Evolutionary conservation across 2,113 vertebrate species (phyloP), one percentile per base, ranked within the genome.

Genomic region (Crotalus horridus): DNA sequence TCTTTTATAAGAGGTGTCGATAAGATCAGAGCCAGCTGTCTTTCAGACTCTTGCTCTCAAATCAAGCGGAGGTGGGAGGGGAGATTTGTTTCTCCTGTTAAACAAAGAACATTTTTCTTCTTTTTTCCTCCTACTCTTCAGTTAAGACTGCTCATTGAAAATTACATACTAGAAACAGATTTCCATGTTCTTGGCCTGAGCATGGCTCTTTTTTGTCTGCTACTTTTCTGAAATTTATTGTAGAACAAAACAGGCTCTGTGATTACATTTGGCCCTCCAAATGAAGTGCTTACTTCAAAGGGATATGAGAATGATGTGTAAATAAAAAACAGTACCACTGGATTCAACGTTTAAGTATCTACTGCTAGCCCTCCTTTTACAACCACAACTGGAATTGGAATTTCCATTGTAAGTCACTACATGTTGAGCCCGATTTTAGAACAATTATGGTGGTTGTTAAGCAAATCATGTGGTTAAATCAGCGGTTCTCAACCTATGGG

Each of bases 141-240:
- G 87, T 64, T 96, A 93, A 94, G 88, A 29, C 54, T 89, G n/a
- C 86, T 88, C 91, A 85, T 91, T 92, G 90, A 92, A 92, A 96
- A 94, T 54, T 94, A 94, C 87, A 88, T 93, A 91, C 90, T 92
- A 88, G 90, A 96, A 95, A 21, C 86, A n/a, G 33, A 48, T n/a
- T 85, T 93, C n/a, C 86, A 55, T 91, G 33, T 39, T 51, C 29
- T 87, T 33, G 61, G 23, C 2, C 81, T 54, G 33, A 39, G 21
- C 26, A 43, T 33, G 29, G 7, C 48, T 26, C 24, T 56, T 85
- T 64, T 51, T 85, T 59, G 11, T 26, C 6, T 55, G 23, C 9
- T 90, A 55, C 12, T 90, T 81, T 54, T 81, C 51, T 90, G 20
- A 53, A 55, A 26, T 48, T 8, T 26, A 61, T 4, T 61, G 39